Base-by-base conservation (phyloP, 2,888 invertebrate species). In the Pantelozetes paolii region DNA sequence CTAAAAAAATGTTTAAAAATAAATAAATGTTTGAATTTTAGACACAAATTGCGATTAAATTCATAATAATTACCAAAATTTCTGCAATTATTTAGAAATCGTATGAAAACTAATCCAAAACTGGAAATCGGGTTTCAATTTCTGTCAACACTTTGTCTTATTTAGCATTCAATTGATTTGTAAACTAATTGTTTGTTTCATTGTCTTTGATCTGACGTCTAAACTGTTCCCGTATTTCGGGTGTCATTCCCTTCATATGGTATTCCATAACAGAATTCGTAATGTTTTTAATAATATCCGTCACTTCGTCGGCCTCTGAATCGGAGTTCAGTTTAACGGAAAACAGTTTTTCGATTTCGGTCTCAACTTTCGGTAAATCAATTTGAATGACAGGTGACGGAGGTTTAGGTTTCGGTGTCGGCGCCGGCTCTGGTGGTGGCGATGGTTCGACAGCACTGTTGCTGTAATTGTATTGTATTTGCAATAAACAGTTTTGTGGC, bases 181-280 rank as follows among this genome's bases (percentile, higher is more conserved):
- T n/a, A n/a, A n/a, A n/a, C n/a, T n/a, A n/a, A n/a, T n/a, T n/a
- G n/a, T n/a, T n/a, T n/a, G n/a, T n/a, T n/a, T n/a, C n/a, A n/a
- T n/a, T n/a, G 30, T 62, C 62, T 32, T 36, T n/a, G 32, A 62
- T 15, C 5, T 62, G 30, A 2, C n/a, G 8, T 36, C 9, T 62
- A n/a, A 62, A 32, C 3, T 62, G 32, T 18, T 62, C 13, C 18
- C 32, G 30, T n/a, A 62, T 3, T 18, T 62, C 30, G 3, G 62
- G 62, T 2, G 62, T n/a, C 62, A 62, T 62, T 32, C 32, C 32
- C n/a, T 36, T 62, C 32, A 62, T 62, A n/a, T 62, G 62, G 62
- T 62, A 62, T 36, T 62, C 62, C 62, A 62, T 62, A 18, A 62
- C 62, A 32, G 62, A 62, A 26, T 62, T 18, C 2, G 62, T 62